Percentiles rank a stretch among this genome's conserved stretches.
phyloP scores from a whole-genome alignment of 2,888 invertebrate genomes.

The Ommatoiulus sabulosus region DNA sequence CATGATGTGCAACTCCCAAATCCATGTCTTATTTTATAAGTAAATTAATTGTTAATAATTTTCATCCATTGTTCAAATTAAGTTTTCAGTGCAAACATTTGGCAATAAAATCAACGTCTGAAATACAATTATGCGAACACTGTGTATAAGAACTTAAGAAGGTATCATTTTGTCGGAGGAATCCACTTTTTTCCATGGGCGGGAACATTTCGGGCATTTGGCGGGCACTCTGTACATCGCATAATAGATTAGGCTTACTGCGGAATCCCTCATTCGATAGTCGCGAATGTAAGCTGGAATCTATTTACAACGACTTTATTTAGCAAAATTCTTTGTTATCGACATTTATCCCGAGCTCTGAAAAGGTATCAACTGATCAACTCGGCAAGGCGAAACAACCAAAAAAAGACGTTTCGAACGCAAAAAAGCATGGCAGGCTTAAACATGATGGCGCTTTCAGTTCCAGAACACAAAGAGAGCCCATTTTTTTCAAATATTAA shows the following conservation, averaged over 20 bases:
- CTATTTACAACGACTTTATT: background rate
- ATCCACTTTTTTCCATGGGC: background rate
- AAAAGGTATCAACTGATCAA: background rate
- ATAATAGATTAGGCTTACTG: background rate
- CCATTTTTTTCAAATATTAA: background rate
- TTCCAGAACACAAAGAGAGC: background rate
- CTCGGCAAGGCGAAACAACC: background rate
- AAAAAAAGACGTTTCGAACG: background rate
- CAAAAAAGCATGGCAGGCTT: slow-evolving; percentile 45
- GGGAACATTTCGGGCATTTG: background rate
- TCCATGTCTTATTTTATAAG: no score
- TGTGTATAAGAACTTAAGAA: no score
- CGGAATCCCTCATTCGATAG: background rate
- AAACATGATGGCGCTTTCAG: slow-evolving; percentile 28
- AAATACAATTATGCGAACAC: no score
- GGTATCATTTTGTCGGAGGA: no score
- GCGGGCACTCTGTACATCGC: background rate
- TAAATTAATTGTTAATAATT: no score
- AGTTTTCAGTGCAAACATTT: no score
- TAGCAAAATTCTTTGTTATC: background rate
- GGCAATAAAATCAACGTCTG: no score
- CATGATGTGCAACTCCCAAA: no score
- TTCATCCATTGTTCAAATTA: no score
- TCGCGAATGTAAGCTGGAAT: background rate
- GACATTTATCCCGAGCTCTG: background rate